Evolutionary conservation across 2,797 vertebrate species (phyloP).

Genomic region (Clarias platycephalus): DNA sequence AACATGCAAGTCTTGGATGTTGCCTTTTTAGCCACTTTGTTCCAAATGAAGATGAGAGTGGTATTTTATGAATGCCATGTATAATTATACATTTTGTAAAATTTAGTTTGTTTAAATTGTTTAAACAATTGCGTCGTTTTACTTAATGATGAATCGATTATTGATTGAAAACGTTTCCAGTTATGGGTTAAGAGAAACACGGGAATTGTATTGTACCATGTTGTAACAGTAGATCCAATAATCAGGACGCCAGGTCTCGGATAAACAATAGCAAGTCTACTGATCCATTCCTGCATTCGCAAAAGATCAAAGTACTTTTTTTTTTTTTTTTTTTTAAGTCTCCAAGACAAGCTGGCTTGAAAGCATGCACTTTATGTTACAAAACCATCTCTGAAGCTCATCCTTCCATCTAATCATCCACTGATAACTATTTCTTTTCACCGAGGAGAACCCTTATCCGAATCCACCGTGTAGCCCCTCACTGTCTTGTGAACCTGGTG

Average conservation of each 20-base stretch:
- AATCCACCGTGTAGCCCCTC: background rate
- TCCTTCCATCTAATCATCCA: no score
- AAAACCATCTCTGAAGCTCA: background rate
- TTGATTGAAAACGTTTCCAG: no score
- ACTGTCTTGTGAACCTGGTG: slow-evolving; percentile 15
- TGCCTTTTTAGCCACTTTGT: no score
- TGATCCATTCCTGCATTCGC: background rate
- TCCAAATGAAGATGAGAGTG: no score
- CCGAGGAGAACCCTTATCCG: background rate
- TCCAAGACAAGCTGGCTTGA: background rate
- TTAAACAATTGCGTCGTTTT: no score
- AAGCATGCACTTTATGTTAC: background rate
- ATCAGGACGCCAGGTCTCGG: background rate
- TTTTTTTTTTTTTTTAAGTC: background rate
- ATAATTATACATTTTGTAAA: no score
- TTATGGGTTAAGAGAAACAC: no score
- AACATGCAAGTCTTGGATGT: no score
- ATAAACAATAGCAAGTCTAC: background rate
- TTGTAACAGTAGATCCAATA: background rate
- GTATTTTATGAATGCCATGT: no score
- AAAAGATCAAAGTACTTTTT: background rate
- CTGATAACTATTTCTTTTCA: background rate
- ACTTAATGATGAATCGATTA: no score
- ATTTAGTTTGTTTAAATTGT: no score
- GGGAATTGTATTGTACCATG: no score